phyloP scores from a whole-genome alignment of 1,140 invertebrate genomes.

The Plectus sambesii region DNA sequence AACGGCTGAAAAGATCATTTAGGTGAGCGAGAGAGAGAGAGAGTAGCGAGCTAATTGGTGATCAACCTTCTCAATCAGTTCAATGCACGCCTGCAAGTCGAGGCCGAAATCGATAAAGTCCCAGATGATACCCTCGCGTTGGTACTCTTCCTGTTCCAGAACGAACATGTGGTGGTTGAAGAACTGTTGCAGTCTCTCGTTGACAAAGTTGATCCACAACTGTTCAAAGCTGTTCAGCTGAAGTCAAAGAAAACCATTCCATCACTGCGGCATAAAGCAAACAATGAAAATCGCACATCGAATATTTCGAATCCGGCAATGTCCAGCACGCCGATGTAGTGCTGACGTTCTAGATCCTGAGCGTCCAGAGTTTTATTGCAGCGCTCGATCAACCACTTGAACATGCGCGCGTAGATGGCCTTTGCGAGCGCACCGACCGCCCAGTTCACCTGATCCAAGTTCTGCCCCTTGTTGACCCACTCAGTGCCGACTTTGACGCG shows the following conservation, averaged over 20 bases:
- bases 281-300: constrained; percentile 56
- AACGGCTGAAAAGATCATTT: constrained; percentile 62
- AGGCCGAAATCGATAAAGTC: constrained; percentile 98
- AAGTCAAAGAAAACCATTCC: constrained; percentile 21
- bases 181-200: constrained; percentile 98
- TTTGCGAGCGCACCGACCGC: constrained; percentile 51
- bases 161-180: constrained; percentile 99
- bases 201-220: constrained; percentile 99
- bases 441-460: constrained; percentile 59
- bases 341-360: constrained; percentile 19
- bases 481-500: constrained; percentile 55
- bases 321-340: constrained; percentile 79
- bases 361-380: constrained; percentile 35
- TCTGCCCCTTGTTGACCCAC: constrained; percentile 57
- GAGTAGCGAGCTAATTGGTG: background rate
- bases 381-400: constrained; percentile 35
- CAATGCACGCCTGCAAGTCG: constrained; percentile 93
- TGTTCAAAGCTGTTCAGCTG: constrained; percentile 91
- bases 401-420: constrained; percentile 39
- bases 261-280: background rate
- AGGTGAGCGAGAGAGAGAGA: background rate
- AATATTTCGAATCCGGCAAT: constrained; percentile 99
- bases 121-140: constrained; percentile 93
- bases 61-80: constrained; percentile 91
- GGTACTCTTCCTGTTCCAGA: constrained; percentile 97